Base-by-base conservation (phyloP, 2,113 vertebrate species). In the Barbus barbus region DNA sequence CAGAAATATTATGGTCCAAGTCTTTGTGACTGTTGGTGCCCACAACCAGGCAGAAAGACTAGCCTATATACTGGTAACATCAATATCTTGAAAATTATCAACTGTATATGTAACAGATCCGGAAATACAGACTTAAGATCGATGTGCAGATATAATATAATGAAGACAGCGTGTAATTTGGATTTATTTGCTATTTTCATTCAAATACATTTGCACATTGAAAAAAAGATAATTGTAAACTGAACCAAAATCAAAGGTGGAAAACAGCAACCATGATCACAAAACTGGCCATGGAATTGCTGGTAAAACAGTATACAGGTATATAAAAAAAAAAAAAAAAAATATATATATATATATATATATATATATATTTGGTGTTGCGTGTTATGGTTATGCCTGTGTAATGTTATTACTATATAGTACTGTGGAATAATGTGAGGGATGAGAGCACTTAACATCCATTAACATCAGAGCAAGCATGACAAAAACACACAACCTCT, bases 391-490 rank as follows among this genome's bases (percentile, higher is more conserved):
- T 60, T 60, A 60, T 36, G 51, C 11, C 13, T 56, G 74, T 60
- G 20, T 60, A 36, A 78, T 60, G 51, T 38, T 38, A 79, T 53
- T 44, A 74, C 12, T 78, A 87, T 51, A 73, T 48, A 36, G 16
- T 4, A 6, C 65, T 41, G 16, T 4, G 13, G 22, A 51, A 38
- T 89, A 36, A 36, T 91, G 83, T 89, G 87, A 73, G 84, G 41
- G 9, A 69, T 56, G 67, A 61, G 44, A 84, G 85, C 31, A 81
- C 69, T 33, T 81, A 60, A 72, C 78, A 61, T 26, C 76, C 76
- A 78, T 78, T 78, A 61, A 78, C 76, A 60, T 33, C 33, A 41
- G 56, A 36, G 33, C 76, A 78, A 41, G 22, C 53, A 41, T 78
- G 22, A 78, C 53, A 61, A 31, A 61, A n/a, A 58, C 51, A 77